Evolutionary conservation across 2,888 invertebrate species (phyloP).

Genomic region (Tetanocera ferruginea): DNA sequence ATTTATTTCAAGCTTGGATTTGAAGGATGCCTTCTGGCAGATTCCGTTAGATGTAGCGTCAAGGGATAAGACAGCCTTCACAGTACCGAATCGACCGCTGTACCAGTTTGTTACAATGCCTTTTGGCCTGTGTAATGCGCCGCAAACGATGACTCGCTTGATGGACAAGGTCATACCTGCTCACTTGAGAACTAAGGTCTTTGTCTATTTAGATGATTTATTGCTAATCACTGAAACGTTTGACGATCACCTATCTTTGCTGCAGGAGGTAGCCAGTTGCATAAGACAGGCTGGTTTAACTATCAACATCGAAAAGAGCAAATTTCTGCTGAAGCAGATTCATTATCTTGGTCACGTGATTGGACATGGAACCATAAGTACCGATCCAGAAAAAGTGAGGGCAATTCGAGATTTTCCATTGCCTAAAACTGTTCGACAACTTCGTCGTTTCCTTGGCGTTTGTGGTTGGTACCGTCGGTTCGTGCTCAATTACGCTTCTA

Average conservation of each 20-base stretch:
- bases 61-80: too few species aligned
- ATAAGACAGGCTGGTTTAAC: conserved; percentile 17
- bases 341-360: background rate
- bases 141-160: conserved; percentile 1
- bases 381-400: conserved; percentile 38
- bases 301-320: too few species aligned
- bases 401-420: too few species aligned
- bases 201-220: background rate
- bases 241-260: too few species aligned
- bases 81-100: too few species aligned
- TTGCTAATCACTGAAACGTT: background rate
- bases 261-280: background rate
- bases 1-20: background rate
- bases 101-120: too few species aligned
- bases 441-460: too few species aligned
- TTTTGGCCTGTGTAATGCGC: too few species aligned
- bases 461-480: too few species aligned
- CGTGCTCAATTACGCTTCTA: too few species aligned
- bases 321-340: conserved; percentile 32
- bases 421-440: too few species aligned
- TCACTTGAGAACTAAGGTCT: conserved; percentile 8
- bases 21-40: conserved; percentile 8
- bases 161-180: background rate
- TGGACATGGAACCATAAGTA: background rate
- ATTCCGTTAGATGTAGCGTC: too few species aligned